phyloP scores from a whole-genome alignment of 2,888 invertebrate species.

The Brassicogethes aeneus region DNA sequence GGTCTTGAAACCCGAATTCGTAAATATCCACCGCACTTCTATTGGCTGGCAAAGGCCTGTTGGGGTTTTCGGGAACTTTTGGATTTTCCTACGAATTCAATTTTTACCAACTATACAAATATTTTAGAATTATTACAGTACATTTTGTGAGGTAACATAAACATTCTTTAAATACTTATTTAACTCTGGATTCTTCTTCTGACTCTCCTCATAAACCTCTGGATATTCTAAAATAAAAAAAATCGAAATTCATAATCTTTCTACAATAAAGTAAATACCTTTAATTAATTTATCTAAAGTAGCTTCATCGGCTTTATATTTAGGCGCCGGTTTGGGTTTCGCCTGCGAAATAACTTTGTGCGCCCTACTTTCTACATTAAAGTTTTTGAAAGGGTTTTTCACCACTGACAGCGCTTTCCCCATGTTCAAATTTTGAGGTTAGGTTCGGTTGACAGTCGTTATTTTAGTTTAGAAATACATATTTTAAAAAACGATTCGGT shows the following conservation, averaged over 20 bases:
- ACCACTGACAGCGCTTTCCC: slow-evolving; percentile 47
- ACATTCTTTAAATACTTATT: slow-evolving; percentile 59
- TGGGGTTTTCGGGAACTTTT: slow-evolving; percentile 37
- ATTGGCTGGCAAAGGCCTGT: slow-evolving; percentile 51
- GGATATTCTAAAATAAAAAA: slow-evolving; percentile 47
- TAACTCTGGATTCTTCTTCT: slow-evolving; percentile 52
- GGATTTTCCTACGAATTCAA: slow-evolving; percentile 17
- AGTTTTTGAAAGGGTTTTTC: slow-evolving; percentile 52
- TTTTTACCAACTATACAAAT: too few species aligned
- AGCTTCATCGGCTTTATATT: slow-evolving; percentile 49
- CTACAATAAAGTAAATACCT: slow-evolving; percentile 29
- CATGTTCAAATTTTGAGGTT: slow-evolving; percentile 20
- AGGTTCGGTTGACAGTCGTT: too few species aligned
- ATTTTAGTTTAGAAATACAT: too few species aligned
- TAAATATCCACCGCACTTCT: slow-evolving; percentile 45
- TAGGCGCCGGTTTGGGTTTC: slow-evolving; percentile 57
- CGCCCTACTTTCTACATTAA: slow-evolving; percentile 70
- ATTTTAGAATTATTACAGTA: slow-evolving; percentile 13
- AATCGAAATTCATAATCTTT: slow-evolving; percentile 7
- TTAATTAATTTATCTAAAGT: slow-evolving; percentile 56
- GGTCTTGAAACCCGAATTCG: slow-evolving; percentile 63
- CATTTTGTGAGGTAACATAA: slow-evolving; percentile 56
- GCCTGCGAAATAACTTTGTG: slow-evolving; percentile 58
- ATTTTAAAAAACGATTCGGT: too few species aligned
- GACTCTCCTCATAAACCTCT: slow-evolving; percentile 50